Conservation (phyloP, 2,797 vertebrate genomes). For the Muraenolepis orangiensis region DNA sequence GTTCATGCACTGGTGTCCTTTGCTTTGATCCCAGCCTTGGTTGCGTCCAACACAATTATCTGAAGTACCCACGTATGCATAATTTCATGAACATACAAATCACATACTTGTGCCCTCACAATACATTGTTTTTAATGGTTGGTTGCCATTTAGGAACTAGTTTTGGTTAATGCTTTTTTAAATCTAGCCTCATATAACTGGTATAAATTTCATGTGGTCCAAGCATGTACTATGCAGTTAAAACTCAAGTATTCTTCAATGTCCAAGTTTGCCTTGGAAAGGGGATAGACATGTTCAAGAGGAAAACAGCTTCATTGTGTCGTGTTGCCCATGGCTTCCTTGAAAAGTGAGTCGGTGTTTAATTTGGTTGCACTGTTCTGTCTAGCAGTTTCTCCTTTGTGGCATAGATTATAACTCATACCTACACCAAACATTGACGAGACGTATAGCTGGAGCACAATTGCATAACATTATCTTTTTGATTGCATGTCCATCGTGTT, state of each 20-base stretch:
- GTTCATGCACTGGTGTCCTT: conserved; percentile 1
- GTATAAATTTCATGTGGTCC: conserved; percentile 48
- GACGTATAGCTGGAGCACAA: conserved; percentile 31
- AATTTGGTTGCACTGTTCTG: conserved; percentile 2
- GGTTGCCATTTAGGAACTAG: background rate
- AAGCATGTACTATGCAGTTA: conserved; percentile 74
- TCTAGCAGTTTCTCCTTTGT: background rate
- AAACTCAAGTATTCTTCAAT: conserved; percentile 49
- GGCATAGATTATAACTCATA: background rate
- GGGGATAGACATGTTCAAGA: conserved; percentile 30
- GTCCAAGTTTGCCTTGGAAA: conserved; percentile 44
- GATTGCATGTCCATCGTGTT: conserved; percentile 14
- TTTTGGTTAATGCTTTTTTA: conserved; percentile 48
- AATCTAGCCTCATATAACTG: conserved; percentile 56
- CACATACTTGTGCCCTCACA: background rate
- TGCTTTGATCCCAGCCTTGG: background rate
- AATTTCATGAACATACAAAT: background rate
- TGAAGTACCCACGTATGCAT: background rate
- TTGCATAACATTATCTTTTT: conserved; percentile 19
- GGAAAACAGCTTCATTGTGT: conserved; percentile 33
- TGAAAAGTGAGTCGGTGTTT: conserved; percentile 43
- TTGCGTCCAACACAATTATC: background rate
- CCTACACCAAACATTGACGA: background rate
- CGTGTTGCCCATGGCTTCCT: conserved; percentile 26
- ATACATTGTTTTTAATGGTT: background rate